phyloP scores from a whole-genome alignment of 2,888 invertebrate species.

The Cybosia mesomella region DNA sequence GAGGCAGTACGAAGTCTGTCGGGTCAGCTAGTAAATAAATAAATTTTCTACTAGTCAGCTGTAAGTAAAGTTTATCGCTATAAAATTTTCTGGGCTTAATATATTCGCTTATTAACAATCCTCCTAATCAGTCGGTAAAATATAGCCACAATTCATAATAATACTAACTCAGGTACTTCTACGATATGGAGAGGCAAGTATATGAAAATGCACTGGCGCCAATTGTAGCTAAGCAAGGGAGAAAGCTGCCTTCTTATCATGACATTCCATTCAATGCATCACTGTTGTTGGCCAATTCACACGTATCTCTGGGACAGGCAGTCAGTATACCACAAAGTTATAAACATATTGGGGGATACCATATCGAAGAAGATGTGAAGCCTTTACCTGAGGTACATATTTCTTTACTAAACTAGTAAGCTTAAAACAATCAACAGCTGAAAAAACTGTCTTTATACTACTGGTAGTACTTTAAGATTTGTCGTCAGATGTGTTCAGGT shows the following conservation, averaged over 20 bases:
- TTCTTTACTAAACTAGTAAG: neutral
- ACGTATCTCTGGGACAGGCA: constrained; percentile 32
- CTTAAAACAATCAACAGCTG: too few relatives aligned
- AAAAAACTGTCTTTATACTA: too few relatives aligned
- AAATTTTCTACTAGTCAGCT: neutral
- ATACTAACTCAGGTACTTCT: constrained; percentile 10
- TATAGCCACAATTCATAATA: neutral
- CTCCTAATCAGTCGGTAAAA: neutral
- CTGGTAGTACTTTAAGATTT: too few relatives aligned
- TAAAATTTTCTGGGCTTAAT: too few relatives aligned
- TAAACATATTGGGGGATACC: constrained; percentile 40
- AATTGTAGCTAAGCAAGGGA: constrained; percentile 32
- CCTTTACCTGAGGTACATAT: constrained; percentile 49
- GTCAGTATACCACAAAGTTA: constrained; percentile 39
- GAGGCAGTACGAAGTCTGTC: too few relatives aligned
- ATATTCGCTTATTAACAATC: neutral
- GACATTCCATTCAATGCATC: constrained; percentile 51
- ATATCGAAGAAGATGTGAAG: constrained; percentile 32
- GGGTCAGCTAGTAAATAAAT: too few relatives aligned
- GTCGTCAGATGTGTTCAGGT: too few relatives aligned
- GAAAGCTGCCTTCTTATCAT: constrained; percentile 40
- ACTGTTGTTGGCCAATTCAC: constrained; percentile 47
- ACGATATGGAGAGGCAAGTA: neutral
- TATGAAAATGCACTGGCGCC: constrained; percentile 24
- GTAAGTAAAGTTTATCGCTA: neutral